Base-by-base conservation (phyloP, 2,113 vertebrate species). In the Crypturellus undulatus region DNA sequence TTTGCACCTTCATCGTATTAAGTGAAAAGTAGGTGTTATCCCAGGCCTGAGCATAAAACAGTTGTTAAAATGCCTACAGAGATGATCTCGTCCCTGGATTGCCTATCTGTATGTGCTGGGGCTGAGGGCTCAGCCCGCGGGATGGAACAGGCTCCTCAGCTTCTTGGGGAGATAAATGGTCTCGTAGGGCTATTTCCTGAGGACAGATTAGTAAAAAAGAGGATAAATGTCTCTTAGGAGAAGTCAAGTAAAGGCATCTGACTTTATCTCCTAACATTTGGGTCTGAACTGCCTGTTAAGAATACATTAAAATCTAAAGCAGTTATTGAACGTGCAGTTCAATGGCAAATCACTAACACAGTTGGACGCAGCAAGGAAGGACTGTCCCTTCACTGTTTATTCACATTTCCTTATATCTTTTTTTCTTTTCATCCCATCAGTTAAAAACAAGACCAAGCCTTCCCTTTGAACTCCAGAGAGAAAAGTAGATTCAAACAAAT, bases 21-120 rank as follows among this genome's bases (percentile, higher is more conserved):
- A 97, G 84, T 95, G 93, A 97, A 97, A 97, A 94, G 91, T 93
- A 86, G 93, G 93, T 92, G 89, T 68, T 97, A 93, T 84, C 71
- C 80, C 86, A 87, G 70, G 71, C 68, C 89, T 36, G 79, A 81
- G 52, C 65, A 84, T 87, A 90, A 93, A 91, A 87, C 58, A 34
- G 45, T 8, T 75, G 72, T 81, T 84, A 54, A 77, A 91, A 34
- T 32, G n/a, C 36, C 56, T 84, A 30, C 80, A 63, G 52, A 54
- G 78, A 84, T 40, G 79, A 87, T 82, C 58, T 47, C 16, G 13
- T 96, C 75, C 79, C 45, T 43, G 2, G 25, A 4, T 63, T 90
- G 36, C 42, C 63, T 96, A 8, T 95, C 83, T 83, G 6, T 59
- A 13, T 0, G 0, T 87, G 87, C 38, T 81, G 80, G 82, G 82